Conservation (phyloP, 1,140 invertebrate genomes). For the Acyrthosiphon pisum region DNA sequence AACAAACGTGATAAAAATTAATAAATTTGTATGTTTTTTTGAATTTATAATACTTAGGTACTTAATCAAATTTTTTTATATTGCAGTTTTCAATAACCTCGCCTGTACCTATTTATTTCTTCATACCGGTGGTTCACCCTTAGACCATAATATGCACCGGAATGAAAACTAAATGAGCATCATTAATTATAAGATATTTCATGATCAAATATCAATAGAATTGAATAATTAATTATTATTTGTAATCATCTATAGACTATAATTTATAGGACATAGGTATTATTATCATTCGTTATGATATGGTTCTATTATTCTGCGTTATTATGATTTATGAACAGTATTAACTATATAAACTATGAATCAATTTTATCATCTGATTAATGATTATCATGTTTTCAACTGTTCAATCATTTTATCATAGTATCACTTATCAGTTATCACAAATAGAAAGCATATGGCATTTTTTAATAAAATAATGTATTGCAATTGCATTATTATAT, state of each 20-base stretch:
- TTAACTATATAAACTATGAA: no score
- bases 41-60: neutral
- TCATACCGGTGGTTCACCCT: no score
- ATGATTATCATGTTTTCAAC: neutral
- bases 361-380: neutral
- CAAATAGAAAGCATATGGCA: neutral
- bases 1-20: neutral
- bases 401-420: neutral
- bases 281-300: neutral
- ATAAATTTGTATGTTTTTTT: neutral
- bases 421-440: neutral
- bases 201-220: no score
- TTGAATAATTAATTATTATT: no score
- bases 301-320: neutral
- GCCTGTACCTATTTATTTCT: neutral
- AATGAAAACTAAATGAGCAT: neutral
- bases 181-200: no score
- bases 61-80: neutral
- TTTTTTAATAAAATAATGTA: neutral
- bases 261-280: no score
- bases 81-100: neutral
- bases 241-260: no score
- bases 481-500: no score
- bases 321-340: neutral
- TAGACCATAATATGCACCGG: no score